Base-by-base conservation (phyloP, 2,888 invertebrate species). In the Drosophila mercatorum region DNA sequence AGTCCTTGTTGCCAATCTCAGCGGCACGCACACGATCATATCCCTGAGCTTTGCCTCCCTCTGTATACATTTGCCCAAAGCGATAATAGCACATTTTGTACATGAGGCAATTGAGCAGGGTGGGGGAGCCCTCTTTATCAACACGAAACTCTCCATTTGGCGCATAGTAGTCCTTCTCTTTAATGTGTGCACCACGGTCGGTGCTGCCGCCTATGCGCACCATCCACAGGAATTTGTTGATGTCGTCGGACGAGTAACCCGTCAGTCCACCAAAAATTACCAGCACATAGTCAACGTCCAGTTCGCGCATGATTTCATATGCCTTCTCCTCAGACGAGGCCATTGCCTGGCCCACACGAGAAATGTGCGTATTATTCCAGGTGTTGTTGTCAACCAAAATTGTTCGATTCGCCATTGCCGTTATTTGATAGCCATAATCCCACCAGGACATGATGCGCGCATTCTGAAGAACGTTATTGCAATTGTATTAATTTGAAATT, bases 201-300 rank as follows among this genome's bases (percentile, higher is more conserved):
- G 99, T 99, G 91, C 98, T 98, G 79, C 99, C 98, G 81, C 99
- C 98, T 92, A 98, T 98, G 53, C 92, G 97, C 93, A 99, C 99
- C 99, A 99, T 99, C 99, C 99, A 99, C 76, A 99, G 94, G 94
- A 99, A 99, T 94, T 99, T 99, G 94, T 99, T 99, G 75, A 99
- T 99, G 93, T 99, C 99, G 93, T 99, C 99, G 0, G 98, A 98
- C 0, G 98, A 98, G 92, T 99, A 99, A 0, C 99, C 99, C 0
- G 98, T 98, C 0, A 99, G 94, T n/a, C 99, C 99, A 17, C 99
- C 99, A 93, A 99, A 99, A 90, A 99, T 99, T 3, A 99, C 99
- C 1, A 99, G 94, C 17, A 99, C 99, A 92, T 99, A 99, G 93
- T 99, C 97, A 2, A 99, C 99, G 91, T 99, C 99, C 46, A 99